These are phyloP conservation scores for Lepilemur septentrionalis DNA, from an alignment of 2,797 vertebrate species.

Conservation along the genomic window DNA sequence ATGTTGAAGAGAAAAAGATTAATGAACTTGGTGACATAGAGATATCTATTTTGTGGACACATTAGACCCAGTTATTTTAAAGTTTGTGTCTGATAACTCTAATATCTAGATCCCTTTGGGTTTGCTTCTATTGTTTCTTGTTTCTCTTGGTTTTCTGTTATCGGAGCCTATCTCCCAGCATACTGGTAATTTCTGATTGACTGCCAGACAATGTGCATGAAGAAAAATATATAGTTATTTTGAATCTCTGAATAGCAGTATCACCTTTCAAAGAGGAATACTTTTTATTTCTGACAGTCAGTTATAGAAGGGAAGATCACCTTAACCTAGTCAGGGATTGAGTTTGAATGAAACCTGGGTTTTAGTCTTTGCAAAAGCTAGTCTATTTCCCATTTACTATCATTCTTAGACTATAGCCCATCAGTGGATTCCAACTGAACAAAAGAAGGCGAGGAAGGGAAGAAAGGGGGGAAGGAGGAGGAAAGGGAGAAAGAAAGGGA, in stretches of 20 bases:
- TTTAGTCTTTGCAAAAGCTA: neutral
- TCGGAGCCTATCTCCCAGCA: neutral
- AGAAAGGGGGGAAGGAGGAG: rapidly evolving
- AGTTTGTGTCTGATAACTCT: neutral
- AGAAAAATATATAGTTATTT: neutral
- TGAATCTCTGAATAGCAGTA: neutral
- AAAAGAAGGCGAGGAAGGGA: neutral
- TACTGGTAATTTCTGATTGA: neutral
- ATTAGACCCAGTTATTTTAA: neutral
- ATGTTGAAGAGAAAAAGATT: neutral
- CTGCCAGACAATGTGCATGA: neutral
- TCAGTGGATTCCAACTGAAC: neutral
- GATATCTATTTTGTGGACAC: neutral
- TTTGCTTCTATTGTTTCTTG: neutral
- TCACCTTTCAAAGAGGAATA: neutral
- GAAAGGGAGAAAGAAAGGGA: neutral
- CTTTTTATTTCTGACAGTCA: neutral
- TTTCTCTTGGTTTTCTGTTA: neutral
- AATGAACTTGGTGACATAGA: neutral
- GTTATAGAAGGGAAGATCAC: neutral
- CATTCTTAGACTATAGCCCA: neutral
- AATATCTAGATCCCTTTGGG: neutral
- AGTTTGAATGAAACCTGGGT: neutral
- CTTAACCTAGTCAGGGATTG: neutral
- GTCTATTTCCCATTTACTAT: neutral